A percentile compares a stretch with the other conserved stretches of the same genome.
phyloP scores from a whole-genome alignment of 2,797 vertebrate species.

The Rhabdophis nuchalis region DNA sequence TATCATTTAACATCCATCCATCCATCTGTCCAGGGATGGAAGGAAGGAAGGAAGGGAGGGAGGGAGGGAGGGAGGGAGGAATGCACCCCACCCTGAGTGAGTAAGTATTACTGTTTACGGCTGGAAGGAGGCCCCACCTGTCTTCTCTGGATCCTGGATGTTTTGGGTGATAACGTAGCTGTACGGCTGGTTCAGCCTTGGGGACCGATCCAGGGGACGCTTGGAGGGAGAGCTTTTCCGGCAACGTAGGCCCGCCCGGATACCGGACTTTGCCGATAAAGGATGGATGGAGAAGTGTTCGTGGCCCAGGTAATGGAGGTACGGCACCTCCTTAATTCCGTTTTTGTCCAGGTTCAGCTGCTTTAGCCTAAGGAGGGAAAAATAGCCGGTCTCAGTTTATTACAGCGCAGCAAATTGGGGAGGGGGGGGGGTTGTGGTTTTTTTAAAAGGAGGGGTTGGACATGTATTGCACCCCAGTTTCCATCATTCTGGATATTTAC shows the following conservation, averaged over 20 bases:
- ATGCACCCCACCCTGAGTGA: neutral
- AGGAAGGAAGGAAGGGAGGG: no score
- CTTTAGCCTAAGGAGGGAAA: conserved; percentile 71
- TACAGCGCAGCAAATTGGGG: neutral
- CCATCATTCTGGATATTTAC: no score
- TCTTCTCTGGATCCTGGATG: conserved; percentile 48
- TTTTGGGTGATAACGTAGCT: conserved; percentile 28
- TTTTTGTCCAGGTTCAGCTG: conserved; percentile 83
- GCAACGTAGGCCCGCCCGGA: conserved; percentile 23
- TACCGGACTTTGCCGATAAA: rapidly evolving
- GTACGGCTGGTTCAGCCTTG: neutral
- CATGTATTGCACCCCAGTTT: no score
- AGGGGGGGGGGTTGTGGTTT: no score
- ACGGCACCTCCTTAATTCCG: conserved; percentile 77
- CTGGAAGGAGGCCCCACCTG: conserved; percentile 34
- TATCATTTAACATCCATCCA: no score
- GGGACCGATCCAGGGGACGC: neutral
- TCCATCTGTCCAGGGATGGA: no score
- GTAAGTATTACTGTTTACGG: neutral
- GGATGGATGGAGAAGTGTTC: conserved; percentile 31
- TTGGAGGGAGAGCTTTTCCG: neutral
- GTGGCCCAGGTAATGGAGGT: conserved; percentile 62
- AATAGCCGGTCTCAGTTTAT: neutral
- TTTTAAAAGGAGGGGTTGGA: no score
- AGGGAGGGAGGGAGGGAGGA: neutral